Percentiles rank a stretch among this genome's conserved stretches.
Conservation (phyloP, 53 echinoderm and acorn worm species). For the Astropecten irregularis region DNA sequence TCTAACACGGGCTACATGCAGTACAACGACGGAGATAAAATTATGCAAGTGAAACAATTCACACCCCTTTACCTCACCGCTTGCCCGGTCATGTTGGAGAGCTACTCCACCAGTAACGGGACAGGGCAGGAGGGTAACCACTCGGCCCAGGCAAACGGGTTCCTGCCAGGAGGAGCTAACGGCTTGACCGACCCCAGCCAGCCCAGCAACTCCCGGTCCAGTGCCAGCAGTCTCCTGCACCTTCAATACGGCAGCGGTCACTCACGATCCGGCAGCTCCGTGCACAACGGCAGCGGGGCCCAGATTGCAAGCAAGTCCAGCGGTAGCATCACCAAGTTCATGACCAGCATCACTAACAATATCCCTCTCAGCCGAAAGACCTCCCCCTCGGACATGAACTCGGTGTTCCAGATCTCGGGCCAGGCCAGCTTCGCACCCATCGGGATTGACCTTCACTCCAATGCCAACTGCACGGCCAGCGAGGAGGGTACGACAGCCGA, state of each 20-base stretch:
- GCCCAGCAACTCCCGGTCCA: neutral
- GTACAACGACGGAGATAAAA: conserved; percentile 83
- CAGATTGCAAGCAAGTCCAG: conserved; percentile 86
- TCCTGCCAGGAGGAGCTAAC: conserved; percentile 30
- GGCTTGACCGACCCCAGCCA: neutral
- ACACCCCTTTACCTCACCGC: conserved; percentile 94
- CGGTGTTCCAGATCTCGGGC: conserved; percentile 47
- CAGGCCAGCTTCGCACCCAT: conserved; percentile 4
- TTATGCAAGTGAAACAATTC: conserved; percentile 92
- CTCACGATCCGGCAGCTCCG: neutral
- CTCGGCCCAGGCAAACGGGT: conserved; percentile 24
- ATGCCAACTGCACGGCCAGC: conserved; percentile 35
- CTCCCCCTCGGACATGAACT: conserved; percentile 40
- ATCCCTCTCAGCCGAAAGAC: conserved; percentile 70
- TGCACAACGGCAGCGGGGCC: conserved; percentile 8
- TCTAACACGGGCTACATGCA: conserved; percentile 86
- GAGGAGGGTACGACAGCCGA: conserved; percentile 25
- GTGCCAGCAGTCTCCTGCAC: neutral
- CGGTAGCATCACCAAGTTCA: conserved; percentile 89
- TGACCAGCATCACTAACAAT: conserved; percentile 47
- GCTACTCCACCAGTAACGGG: conserved; percentile 30
- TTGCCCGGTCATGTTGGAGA: conserved; percentile 60
- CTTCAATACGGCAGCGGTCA: conserved; percentile 18
- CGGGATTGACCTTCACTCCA: conserved; percentile 41
- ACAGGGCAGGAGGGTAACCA: conserved; percentile 4